Evolutionary conservation across 2,113 vertebrate genomes (phyloP).

Genomic region (Anas platyrhynchos): DNA sequence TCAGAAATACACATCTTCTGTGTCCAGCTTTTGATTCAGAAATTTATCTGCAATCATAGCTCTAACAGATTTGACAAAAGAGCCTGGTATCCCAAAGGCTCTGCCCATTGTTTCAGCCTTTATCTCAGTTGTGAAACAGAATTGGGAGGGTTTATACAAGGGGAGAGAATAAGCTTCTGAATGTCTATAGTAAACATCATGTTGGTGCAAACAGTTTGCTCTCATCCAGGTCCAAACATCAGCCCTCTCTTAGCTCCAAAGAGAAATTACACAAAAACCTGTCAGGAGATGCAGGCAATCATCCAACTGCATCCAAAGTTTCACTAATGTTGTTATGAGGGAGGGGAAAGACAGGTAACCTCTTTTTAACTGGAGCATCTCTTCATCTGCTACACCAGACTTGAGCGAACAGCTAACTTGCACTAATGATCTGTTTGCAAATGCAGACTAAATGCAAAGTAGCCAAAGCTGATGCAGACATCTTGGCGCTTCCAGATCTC

Average conservation of each 20-base stretch:
- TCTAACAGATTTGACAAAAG: not conserved
- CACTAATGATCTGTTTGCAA: not conserved
- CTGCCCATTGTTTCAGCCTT: not conserved
- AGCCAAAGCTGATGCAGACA: not conserved
- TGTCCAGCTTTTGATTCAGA: not conserved
- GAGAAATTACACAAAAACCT: not conserved
- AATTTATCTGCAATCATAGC: not conserved
- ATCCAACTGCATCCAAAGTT: not conserved
- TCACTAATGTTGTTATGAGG: not conserved
- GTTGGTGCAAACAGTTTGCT: not conserved
- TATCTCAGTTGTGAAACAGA: not conserved
- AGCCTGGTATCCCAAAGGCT: not conserved
- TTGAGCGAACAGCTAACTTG: not conserved
- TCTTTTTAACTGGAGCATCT: not conserved
- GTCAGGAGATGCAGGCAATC: not conserved
- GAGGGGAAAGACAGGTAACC: not conserved
- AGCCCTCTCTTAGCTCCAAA: not conserved
- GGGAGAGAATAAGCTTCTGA: not conserved
- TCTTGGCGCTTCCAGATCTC: not conserved
- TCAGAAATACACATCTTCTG: not conserved
- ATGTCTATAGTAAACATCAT: not conserved
- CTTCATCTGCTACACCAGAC: not conserved
- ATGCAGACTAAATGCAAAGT: not conserved
- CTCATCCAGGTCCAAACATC: not conserved
- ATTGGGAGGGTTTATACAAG: not conserved